Base-by-base conservation (phyloP, 2,113 vertebrate genomes). In the Xiphophorus maculatus region DNA sequence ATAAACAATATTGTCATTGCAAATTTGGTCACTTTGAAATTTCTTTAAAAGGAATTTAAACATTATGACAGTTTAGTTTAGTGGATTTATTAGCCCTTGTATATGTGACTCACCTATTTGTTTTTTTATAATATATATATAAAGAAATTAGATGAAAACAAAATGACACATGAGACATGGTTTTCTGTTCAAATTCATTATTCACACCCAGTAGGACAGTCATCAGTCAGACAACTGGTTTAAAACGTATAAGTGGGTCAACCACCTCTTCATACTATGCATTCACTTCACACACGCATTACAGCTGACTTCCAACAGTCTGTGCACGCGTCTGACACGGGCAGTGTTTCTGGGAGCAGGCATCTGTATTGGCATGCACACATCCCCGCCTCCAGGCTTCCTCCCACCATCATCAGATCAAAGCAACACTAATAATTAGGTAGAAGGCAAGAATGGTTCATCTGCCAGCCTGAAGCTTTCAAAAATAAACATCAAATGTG, bases 221-320 rank as follows among this genome's bases (percentile, higher is more conserved):
- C 65, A 74, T 61, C 62, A 76, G 66, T 67, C 76, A 74, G 76
- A 15, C 42, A 81, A 54, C 73, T 70, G 82, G 75, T 79, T 87
- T 77, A 79, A 25, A 76, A 76, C 79, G 81, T 73, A 90, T 75
- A 92, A 91, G 4, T 91, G 88, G 89, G 91, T 93, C 90, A 92
- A 80, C 79, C 33, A 44, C 81, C 77, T 83, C 76, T 71, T 76
- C 77, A 76, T 28, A 14, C 76, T 75, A 48, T 83, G 80, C 72
- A 78, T 68, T 79, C 77, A 72, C n/a, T 77, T 66, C 27, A 51
- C 71, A 70, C 65, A 81, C 4, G 40, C 54, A 63, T 76, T 83
- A 68, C 58, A 51, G 73, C 74, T 86, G 80, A 85, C 63, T 27
- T 32, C 12, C 40, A 73, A 9, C 1, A 44, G 76, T 73, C 74